Conservation (phyloP, 2,888 invertebrate species). For the Parthenolecanium corni region DNA sequence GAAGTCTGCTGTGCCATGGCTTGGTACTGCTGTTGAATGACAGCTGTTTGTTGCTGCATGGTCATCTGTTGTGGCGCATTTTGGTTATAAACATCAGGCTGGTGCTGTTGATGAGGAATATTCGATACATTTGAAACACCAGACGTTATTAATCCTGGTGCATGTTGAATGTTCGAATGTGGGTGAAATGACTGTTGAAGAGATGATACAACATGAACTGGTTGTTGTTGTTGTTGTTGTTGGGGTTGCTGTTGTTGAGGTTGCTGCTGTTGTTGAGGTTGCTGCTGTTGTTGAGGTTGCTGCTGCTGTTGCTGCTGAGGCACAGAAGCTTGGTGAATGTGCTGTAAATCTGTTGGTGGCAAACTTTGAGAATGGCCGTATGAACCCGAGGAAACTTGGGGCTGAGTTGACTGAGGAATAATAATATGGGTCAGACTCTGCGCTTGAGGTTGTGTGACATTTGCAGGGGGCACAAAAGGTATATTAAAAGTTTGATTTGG, state of each 20-base stretch:
- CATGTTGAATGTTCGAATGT: background rate
- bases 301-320: slow-evolving; percentile 40
- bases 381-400: slow-evolving; percentile 12
- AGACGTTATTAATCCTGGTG: slow-evolving; percentile 2
- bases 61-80: background rate
- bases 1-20: slow-evolving; percentile 44
- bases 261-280: slow-evolving; percentile 42
- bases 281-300: slow-evolving; percentile 41
- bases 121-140: background rate
- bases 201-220: slow-evolving; percentile 15
- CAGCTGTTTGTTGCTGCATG: slow-evolving; percentile 3
- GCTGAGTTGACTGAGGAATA: slow-evolving; percentile 1
- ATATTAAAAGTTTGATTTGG: slow-evolving; percentile 18
- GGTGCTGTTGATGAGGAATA: background rate
- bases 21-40: slow-evolving; percentile 36
- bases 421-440: slow-evolving; percentile 28
- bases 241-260: slow-evolving; percentile 41
- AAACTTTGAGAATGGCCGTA: slow-evolving; percentile 25
- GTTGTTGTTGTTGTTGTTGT: slow-evolving; percentile 42
- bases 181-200: slow-evolving; percentile 21
- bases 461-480: slow-evolving; percentile 12
- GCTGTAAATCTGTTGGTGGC: slow-evolving; percentile 16
- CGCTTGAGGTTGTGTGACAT: slow-evolving; percentile 13
- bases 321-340: slow-evolving; percentile 7
- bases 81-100: background rate